Conservation (phyloP, 2,888 invertebrate genomes). For the Amaurobius ferox region DNA sequence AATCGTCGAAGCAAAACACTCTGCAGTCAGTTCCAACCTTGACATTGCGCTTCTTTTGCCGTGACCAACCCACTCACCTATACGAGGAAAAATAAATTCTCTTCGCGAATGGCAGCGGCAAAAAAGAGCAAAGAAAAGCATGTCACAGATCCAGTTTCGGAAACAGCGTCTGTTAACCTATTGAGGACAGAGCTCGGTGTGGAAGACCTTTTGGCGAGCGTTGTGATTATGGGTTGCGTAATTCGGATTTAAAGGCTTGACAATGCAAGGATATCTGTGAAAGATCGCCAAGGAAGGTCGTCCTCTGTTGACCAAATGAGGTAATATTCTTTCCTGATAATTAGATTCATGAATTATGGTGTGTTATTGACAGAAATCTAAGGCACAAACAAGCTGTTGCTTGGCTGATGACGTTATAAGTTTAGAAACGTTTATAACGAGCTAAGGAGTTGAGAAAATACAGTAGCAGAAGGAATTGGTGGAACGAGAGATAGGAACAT, state of each 20-base stretch:
- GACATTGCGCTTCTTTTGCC: neutral
- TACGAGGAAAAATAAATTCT: neutral
- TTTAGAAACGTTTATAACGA: too few species aligned
- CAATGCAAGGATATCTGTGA: neutral
- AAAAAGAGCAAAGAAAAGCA: constrained; percentile 32
- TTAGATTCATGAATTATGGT: too few species aligned
- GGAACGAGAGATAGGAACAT: too few species aligned
- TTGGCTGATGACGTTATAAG: too few species aligned
- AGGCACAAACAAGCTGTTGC: too few species aligned
- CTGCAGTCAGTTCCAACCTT: constrained; percentile 14
- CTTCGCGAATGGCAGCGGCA: neutral
- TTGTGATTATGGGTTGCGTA: constrained; percentile 36
- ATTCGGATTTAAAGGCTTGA: constrained; percentile 25
- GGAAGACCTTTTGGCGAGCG: neutral
- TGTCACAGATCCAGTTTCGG: constrained; percentile 65
- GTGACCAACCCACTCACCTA: constrained; percentile 11
- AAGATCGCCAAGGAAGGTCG: neutral
- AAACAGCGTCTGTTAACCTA: constrained; percentile 28
- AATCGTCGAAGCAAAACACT: too few species aligned
- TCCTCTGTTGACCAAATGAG: neutral
- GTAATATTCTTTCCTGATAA: too few species aligned
- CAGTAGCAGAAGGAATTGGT: too few species aligned
- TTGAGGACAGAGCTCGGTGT: neutral
- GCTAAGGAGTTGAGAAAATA: too few species aligned
- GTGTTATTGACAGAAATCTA: too few species aligned